Percentiles rank a stretch among this genome's conserved stretches.
Conservation (phyloP, 2,113 vertebrate species). For the Orycteropus afer region DNA sequence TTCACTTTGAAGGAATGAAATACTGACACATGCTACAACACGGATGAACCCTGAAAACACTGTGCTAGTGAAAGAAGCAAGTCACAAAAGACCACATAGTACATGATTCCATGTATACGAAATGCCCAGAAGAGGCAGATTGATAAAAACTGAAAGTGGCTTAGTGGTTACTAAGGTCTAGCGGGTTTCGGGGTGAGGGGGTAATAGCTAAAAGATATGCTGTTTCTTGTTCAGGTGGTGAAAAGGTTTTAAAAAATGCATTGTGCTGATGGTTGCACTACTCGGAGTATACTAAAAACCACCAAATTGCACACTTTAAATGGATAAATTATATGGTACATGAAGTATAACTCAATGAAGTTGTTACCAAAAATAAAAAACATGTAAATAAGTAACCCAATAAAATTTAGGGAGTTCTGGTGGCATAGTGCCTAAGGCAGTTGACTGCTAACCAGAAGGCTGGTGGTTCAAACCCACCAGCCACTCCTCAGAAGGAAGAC, state of each 20-base stretch:
- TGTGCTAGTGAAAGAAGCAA: not conserved
- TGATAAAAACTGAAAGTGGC: not conserved
- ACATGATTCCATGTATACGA: not conserved
- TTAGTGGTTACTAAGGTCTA: not conserved
- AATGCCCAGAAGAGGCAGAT: not conserved
- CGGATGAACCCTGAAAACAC: not conserved
- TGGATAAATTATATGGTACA: not conserved
- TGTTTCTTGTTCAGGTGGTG: not conserved
- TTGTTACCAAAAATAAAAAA: not conserved
- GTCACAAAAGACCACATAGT: not conserved
- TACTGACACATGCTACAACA: not conserved
- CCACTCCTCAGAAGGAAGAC: too few relatives aligned
- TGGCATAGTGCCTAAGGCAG: too few relatives aligned
- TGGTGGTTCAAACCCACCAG: too few relatives aligned
- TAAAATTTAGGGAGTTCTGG: too few relatives aligned
- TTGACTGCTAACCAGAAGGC: too few relatives aligned
- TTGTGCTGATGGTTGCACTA: not conserved
- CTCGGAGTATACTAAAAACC: not conserved
- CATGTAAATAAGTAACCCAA: not conserved
- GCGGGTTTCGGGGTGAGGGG: not conserved
- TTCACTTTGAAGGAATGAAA: not conserved
- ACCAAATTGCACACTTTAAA: not conserved
- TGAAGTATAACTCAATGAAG: not conserved
- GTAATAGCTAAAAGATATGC: not conserved
- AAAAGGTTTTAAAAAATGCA: slow-evolving; percentile 7